Conservation (phyloP, 2,113 vertebrate species). For the Cololabis saira region DNA sequence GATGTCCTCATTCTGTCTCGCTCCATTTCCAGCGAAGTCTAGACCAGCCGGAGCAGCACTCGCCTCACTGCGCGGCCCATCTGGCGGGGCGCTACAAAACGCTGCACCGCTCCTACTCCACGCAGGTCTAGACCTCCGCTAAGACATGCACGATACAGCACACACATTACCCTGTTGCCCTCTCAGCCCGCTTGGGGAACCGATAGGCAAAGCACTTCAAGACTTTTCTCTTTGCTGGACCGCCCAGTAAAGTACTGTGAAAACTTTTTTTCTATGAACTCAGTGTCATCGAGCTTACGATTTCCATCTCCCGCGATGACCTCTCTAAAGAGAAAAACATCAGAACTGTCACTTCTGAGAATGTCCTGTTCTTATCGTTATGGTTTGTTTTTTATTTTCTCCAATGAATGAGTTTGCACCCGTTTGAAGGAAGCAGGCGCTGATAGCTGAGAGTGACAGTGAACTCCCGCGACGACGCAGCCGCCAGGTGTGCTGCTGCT, state of each 20-base stretch:
- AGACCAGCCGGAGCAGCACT: conserved; percentile 74
- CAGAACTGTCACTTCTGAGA: conserved; percentile 30
- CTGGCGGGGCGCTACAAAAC: conserved; percentile 48
- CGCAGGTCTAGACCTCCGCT: conserved; percentile 73
- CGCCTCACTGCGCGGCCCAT: conserved; percentile 65
- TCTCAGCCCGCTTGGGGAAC: conserved; percentile 72
- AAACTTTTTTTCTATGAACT: conserved; percentile 51
- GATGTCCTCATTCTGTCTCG: conserved; percentile 84
- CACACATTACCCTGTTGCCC: conserved; percentile 15
- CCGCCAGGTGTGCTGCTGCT: conserved; percentile 13
- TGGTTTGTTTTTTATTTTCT: too few relatives aligned
- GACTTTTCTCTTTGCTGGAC: conserved; percentile 62
- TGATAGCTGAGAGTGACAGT: conserved; percentile 2
- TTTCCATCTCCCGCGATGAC: conserved; percentile 20
- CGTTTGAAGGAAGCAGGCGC: neutral
- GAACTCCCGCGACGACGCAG: neutral
- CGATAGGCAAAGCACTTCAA: conserved; percentile 69
- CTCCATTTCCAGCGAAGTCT: conserved; percentile 86
- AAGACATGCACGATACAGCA: too few relatives aligned
- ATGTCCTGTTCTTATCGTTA: conserved; percentile 14
- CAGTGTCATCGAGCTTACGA: conserved; percentile 18
- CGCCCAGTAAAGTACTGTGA: conserved; percentile 27
- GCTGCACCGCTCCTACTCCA: conserved; percentile 76
- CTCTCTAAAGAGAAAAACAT: neutral
- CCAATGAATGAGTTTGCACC: neutral